These are phyloP conservation scores for Eupithecia subfuscata DNA, from an alignment of 2,888 invertebrate species.

Conservation along the genomic window DNA sequence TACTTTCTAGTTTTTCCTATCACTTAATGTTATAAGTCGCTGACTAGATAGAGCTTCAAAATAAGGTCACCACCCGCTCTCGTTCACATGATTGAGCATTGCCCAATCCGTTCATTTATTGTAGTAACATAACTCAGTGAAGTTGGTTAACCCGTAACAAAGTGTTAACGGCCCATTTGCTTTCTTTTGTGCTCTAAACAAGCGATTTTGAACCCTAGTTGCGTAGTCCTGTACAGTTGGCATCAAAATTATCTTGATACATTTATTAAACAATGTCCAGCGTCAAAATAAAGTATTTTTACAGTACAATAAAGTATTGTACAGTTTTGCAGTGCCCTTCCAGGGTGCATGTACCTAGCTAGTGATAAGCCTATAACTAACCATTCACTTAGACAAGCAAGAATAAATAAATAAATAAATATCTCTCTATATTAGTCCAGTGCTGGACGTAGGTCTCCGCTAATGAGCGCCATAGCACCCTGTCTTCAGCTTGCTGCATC, in stretches of 20 bases:
- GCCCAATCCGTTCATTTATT: slow-evolving; percentile 66
- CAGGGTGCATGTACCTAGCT: too few species aligned
- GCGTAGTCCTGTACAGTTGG: slow-evolving; percentile 19
- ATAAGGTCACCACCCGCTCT: slow-evolving; percentile 9
- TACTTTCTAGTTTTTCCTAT: background rate
- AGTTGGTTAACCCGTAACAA: slow-evolving; percentile 64
- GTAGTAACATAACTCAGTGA: slow-evolving; percentile 46
- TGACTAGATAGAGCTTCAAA: background rate
- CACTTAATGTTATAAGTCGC: background rate
- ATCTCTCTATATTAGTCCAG: too few species aligned
- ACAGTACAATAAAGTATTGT: too few species aligned
- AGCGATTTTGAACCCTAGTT: slow-evolving; percentile 35
- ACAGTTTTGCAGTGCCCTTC: too few species aligned
- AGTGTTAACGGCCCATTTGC: slow-evolving; percentile 75
- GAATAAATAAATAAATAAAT: too few species aligned
- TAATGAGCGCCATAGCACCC: too few species aligned
- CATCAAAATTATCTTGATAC: background rate
- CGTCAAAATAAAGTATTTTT: too few species aligned
- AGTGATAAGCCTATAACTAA: too few species aligned
- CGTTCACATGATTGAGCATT: slow-evolving; percentile 58
- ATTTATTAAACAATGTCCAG: background rate
- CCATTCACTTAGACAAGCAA: too few species aligned
- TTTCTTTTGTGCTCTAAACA: slow-evolving; percentile 55
- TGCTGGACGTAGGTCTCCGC: too few species aligned
- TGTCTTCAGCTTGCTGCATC: too few species aligned